Evolutionary conservation across 2,888 invertebrate genomes (phyloP).

Genomic region (Hirtodrosophila trivittata): DNA sequence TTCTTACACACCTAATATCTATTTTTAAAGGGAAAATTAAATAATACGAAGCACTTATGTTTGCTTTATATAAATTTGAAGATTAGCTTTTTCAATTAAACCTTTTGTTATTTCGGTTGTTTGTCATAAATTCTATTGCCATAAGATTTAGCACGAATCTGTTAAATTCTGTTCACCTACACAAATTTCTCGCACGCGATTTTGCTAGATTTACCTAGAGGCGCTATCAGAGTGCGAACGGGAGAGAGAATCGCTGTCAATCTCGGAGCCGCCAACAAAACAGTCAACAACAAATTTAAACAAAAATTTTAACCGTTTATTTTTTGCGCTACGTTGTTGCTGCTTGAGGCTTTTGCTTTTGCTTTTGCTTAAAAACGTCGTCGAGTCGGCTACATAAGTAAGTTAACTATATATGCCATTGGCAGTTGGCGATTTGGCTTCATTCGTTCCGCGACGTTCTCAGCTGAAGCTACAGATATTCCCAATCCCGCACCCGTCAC

Average conservation of each 20-base stretch:
- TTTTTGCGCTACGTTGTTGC: constrained; percentile 32
- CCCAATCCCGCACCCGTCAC: constrained; percentile 24
- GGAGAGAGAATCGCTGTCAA: constrained; percentile 35
- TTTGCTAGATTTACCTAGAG: constrained; percentile 1
- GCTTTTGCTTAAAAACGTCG: constrained; percentile 56
- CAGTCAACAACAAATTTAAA: constrained; percentile 67
- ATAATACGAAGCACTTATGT: no score
- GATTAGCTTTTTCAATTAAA: constrained; percentile 5
- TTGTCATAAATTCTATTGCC: constrained; percentile 49
- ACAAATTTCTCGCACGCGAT: constrained; percentile 60
- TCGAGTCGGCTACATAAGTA: constrained; percentile 36
- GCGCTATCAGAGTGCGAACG: constrained; percentile 36
- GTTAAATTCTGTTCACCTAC: constrained; percentile 37
- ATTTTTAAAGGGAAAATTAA: no score
- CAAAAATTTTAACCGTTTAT: constrained; percentile 71
- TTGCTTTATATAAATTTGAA: constrained; percentile 6
- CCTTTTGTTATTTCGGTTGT: constrained; percentile 11
- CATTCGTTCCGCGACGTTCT: constrained; percentile 78
- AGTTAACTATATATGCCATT: constrained; percentile 75
- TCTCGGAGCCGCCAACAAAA: constrained; percentile 50
- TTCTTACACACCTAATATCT: no score
- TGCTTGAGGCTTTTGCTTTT: constrained; percentile 58
- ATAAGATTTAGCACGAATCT: constrained; percentile 58
- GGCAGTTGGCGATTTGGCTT: constrained; percentile 73
- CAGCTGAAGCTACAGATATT: constrained; percentile 51